A percentile compares a stretch with the other conserved stretches of the same genome.
Evolutionary conservation across 2,113 vertebrate genomes (phyloP).

Genomic region (Dipodomys ordii): DNA sequence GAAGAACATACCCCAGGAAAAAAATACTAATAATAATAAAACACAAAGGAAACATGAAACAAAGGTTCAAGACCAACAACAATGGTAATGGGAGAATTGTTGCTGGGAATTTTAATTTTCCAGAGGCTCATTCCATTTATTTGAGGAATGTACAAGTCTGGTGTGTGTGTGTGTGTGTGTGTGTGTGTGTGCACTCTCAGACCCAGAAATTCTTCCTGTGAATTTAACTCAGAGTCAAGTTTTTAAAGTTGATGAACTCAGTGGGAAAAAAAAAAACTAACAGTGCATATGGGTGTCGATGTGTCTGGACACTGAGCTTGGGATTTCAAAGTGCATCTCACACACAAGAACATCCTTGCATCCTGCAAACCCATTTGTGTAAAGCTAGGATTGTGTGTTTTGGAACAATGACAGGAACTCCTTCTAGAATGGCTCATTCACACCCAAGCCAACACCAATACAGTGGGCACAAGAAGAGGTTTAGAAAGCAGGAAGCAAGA

Average conservation of each 20-base stretch:
- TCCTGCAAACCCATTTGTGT: not conserved
- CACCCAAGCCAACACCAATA: not conserved
- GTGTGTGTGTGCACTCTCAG: not conserved
- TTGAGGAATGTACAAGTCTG: not conserved
- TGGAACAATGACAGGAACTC: not conserved
- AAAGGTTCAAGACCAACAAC: not conserved
- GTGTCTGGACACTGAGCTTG: not conserved
- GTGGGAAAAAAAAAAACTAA: no score
- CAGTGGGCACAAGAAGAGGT: not conserved
- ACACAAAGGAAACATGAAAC: constrained; percentile 61
- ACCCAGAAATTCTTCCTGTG: not conserved
- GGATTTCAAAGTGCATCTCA: not conserved
- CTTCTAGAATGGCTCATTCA: not conserved
- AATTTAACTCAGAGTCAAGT: not conserved
- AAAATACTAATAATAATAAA: not conserved
- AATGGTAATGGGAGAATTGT: not conserved
- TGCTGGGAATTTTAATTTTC: not conserved
- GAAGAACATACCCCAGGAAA: constrained; percentile 62
- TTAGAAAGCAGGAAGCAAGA: not conserved
- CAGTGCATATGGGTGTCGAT: not conserved
- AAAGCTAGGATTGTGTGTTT: not conserved
- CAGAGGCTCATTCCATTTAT: not conserved
- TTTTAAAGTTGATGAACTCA: no score
- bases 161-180: not conserved
- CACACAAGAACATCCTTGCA: not conserved